Evolutionary conservation across 2,888 invertebrate species (phyloP).

Genomic region (Stramonita haemastoma): DNA sequence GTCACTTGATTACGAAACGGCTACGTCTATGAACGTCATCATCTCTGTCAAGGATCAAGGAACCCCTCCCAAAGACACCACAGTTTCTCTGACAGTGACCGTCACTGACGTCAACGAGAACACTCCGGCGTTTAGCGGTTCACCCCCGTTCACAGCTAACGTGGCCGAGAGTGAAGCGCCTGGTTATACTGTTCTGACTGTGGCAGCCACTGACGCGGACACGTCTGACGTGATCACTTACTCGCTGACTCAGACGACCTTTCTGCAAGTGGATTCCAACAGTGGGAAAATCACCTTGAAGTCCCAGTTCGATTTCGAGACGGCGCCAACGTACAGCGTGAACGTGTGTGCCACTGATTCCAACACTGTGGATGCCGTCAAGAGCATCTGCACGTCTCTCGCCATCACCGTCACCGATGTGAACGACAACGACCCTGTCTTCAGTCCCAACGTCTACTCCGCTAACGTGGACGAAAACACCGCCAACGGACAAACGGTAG

Average conservation of each 20-base stretch:
- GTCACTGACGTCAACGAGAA: conserved; percentile 68
- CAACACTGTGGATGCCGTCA: conserved; percentile 40
- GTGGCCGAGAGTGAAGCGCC: conserved; percentile 51
- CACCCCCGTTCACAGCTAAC: conserved; percentile 43
- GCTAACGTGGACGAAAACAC: conserved; percentile 57
- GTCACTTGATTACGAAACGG: conserved; percentile 64
- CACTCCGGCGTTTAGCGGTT: conserved; percentile 57
- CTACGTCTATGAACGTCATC: conserved; percentile 50
- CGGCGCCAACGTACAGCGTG: conserved; percentile 38
- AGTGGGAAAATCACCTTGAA: conserved; percentile 48
- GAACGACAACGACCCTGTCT: conserved; percentile 66
- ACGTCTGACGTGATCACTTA: conserved; percentile 55
- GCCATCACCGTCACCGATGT: conserved; percentile 63
- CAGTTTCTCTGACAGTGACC: conserved; percentile 50
- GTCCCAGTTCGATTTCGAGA: conserved; percentile 49
- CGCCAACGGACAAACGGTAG: conserved; percentile 49
- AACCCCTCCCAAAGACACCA: conserved; percentile 42
- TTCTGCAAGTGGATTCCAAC: conserved; percentile 51
- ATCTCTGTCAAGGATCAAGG: conserved; percentile 52
- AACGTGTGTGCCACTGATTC: conserved; percentile 51
- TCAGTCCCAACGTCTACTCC: conserved; percentile 61
- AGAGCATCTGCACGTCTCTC: conserved; percentile 49
- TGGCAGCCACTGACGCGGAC: conserved; percentile 60
- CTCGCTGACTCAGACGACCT: conserved; percentile 49
- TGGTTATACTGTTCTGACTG: conserved; percentile 53